phyloP scores from a whole-genome alignment of 2,113 vertebrate genomes.

The Microtus oregoni region DNA sequence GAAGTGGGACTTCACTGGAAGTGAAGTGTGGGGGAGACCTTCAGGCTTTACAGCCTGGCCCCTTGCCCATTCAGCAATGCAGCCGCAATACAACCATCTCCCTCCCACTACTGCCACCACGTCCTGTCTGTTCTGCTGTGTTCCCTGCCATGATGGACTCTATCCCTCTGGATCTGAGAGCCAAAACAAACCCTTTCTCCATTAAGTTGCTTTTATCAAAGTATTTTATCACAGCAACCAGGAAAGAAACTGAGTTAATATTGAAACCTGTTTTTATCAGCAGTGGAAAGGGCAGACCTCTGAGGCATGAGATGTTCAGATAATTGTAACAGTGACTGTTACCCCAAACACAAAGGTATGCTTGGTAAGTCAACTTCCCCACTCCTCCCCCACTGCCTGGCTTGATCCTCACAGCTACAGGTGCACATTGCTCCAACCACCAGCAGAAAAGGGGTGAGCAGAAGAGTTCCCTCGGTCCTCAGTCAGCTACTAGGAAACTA shows the following conservation, averaged over 20 bases:
- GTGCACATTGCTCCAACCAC: neutral
- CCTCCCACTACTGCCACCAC: neutral
- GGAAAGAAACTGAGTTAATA: neutral
- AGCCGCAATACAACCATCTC: neutral
- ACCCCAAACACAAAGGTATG: constrained; percentile 2
- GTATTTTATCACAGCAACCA: neutral
- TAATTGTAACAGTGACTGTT: neutral
- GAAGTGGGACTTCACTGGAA: neutral
- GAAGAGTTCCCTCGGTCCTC: neutral
- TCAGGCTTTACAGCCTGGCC: neutral
- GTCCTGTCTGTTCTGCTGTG: too few relatives aligned
- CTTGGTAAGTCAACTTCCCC: neutral
- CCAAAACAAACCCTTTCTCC: neutral
- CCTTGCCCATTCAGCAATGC: neutral
- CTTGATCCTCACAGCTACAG: neutral
- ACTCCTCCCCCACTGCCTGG: accelerated
- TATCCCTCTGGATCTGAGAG: neutral
- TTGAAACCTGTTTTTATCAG: constrained; percentile 52
- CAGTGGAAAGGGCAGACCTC: constrained; percentile 40
- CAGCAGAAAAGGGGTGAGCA: neutral
- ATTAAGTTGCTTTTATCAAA: neutral
- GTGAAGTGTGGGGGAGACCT: neutral
- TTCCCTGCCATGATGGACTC: neutral
- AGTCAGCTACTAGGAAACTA: neutral
- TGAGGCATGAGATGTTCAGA: neutral